Conservation (phyloP, 2,888 invertebrate species). For the Dolichomitus sp. region DNA sequence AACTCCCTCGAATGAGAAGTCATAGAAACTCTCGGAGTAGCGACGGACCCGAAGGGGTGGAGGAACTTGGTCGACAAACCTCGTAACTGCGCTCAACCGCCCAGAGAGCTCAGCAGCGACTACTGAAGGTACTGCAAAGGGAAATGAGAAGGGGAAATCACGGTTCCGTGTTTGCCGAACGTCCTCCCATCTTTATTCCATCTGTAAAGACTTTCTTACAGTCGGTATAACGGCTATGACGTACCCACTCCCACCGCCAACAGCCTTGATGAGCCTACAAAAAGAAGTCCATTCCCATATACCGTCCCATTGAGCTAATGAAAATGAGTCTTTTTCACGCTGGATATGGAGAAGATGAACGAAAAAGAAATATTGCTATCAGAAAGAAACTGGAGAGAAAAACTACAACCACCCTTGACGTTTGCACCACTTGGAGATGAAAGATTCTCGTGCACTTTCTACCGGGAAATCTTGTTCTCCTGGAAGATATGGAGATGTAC, state of each 20-base stretch:
- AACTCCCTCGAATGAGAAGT: conserved; percentile 74
- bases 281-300: conserved; percentile 46
- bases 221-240: conserved; percentile 32
- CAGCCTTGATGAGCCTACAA: conserved; percentile 56
- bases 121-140: conserved; percentile 35
- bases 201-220: conserved; percentile 79
- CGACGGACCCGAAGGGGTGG: not conserved
- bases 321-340: conserved; percentile 58
- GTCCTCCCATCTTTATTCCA: conserved; percentile 82
- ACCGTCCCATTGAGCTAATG: conserved; percentile 52
- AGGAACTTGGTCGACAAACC: conserved; percentile 49
- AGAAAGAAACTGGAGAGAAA: conserved; percentile 18
- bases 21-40: conserved; percentile 74
- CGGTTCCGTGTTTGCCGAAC: conserved; percentile 76
- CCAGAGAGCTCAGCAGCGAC: conserved; percentile 23
- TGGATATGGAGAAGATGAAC: conserved; percentile 33
- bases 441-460: conserved; percentile 26
- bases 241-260: conserved; percentile 29
- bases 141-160: conserved; percentile 56
- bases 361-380: not conserved
- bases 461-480: conserved; percentile 37
- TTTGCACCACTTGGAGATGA: conserved; percentile 27
- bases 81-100: conserved; percentile 27
- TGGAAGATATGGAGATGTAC: not conserved
- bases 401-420: conserved; percentile 14